Percentiles rank a stretch among this genome's conserved stretches.
Conservation (phyloP, 2,888 invertebrate species). For the Machimus atricapillus region DNA sequence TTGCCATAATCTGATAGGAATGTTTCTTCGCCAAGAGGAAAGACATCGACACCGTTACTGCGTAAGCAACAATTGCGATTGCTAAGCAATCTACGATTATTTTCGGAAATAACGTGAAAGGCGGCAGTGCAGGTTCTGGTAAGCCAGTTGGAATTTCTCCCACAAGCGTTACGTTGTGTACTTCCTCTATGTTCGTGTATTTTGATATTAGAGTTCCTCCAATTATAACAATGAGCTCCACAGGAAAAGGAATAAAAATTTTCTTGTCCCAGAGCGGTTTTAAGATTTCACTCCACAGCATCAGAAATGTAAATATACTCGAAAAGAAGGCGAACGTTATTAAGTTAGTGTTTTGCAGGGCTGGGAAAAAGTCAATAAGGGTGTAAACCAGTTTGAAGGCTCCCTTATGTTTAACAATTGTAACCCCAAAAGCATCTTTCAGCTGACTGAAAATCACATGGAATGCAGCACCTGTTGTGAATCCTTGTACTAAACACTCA, state of each 20-base stretch:
- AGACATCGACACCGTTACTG: constrained; percentile 77
- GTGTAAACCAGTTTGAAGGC: constrained; percentile 69
- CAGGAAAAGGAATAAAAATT: constrained; percentile 74
- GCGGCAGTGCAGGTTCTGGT: constrained; percentile 68
- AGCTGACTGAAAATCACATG: constrained; percentile 76
- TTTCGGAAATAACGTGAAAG: constrained; percentile 65
- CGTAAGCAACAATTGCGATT: constrained; percentile 75
- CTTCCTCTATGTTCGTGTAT: constrained; percentile 64
- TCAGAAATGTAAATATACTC: constrained; percentile 68
- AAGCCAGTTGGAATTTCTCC: constrained; percentile 76
- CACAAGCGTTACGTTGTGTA: constrained; percentile 67
- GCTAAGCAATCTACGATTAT: constrained; percentile 70
- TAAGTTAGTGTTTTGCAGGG: constrained; percentile 67
- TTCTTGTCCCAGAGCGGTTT: constrained; percentile 68
- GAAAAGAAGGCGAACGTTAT: constrained; percentile 69
- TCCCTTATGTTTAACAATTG: constrained; percentile 66
- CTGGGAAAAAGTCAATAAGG: constrained; percentile 66
- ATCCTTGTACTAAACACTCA: constrained; percentile 74
- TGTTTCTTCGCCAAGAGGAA: constrained; percentile 76
- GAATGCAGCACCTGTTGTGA: constrained; percentile 75
- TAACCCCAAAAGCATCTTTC: constrained; percentile 69
- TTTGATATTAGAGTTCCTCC: constrained; percentile 72
- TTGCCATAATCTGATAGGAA: constrained; percentile 73
- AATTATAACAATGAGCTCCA: constrained; percentile 76
- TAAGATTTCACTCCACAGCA: constrained; percentile 70